phyloP scores from a whole-genome alignment of 1,140 invertebrate species.

The Brachionus koreanus region DNA sequence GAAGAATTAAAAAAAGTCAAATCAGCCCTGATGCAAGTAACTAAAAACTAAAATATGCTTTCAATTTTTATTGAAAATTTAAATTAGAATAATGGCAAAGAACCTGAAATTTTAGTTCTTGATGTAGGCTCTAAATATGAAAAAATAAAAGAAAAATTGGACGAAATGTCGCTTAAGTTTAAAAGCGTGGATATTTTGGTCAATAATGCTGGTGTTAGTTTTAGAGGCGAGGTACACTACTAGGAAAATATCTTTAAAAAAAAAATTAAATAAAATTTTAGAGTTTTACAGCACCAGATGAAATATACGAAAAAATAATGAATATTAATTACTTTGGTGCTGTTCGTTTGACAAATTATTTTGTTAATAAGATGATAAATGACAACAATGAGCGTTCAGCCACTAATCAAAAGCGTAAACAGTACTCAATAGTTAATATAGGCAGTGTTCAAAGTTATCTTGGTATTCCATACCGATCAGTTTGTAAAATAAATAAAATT shows the following conservation, averaged over 20 bases:
- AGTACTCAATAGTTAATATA: constrained; percentile 8
- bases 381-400: background rate
- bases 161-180: background rate
- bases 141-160: constrained; percentile 5
- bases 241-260: background rate
- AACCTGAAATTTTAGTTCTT: constrained; percentile 38
- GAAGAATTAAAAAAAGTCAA: constrained; percentile 31
- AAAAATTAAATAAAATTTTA: background rate
- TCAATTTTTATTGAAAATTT: background rate
- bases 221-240: background rate
- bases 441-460: constrained; percentile 23
- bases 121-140: background rate
- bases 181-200: constrained; percentile 29
- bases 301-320: constrained; percentile 34
- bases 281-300: constrained; percentile 9
- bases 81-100: constrained; percentile 15
- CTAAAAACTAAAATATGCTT: background rate
- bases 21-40: constrained; percentile 10
- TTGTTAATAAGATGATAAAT: constrained; percentile 37
- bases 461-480: background rate
- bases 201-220: constrained; percentile 44
- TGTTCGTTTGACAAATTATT: constrained; percentile 30
- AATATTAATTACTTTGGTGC: constrained; percentile 37
- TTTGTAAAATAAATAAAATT: background rate
- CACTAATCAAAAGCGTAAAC: background rate